Conservation (phyloP, 1,140 invertebrate species). For the Heliconius congener region DNA sequence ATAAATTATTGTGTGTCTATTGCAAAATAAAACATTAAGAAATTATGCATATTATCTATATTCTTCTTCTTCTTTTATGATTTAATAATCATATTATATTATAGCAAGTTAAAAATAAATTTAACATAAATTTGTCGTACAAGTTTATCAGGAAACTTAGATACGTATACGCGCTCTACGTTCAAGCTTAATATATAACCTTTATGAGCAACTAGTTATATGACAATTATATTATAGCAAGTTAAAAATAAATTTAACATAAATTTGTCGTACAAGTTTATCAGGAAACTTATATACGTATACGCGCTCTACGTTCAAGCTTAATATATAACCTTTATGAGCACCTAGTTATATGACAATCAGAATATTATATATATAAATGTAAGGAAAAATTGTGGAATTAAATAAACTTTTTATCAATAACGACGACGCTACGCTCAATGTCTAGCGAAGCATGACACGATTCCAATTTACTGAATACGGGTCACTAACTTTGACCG, state of each 20-base stretch:
- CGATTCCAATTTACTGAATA: constrained; percentile 29
- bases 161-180: background rate
- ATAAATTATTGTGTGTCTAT: background rate
- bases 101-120: too few relatives aligned
- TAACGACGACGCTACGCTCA: constrained; percentile 24
- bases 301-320: background rate
- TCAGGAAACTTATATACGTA: too few relatives aligned
- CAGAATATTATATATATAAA: background rate
- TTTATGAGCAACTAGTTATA: background rate
- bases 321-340: background rate
- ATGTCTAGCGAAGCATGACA: constrained; percentile 43
- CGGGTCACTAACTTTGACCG: constrained; percentile 47
- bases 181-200: background rate
- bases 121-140: too few relatives aligned
- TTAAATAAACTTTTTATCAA: background rate
- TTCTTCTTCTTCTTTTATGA: too few relatives aligned
- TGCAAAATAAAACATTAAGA: background rate
- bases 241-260: too few relatives aligned
- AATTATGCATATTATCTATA: background rate
- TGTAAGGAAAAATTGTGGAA: background rate
- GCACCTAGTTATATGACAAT: background rate
- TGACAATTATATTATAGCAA: background rate
- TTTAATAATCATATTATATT: too few relatives aligned
- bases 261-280: too few relatives aligned
- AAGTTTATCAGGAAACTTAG: too few relatives aligned